Conservation (phyloP, 2,888 invertebrate genomes). For the Drosophila setosimentum region DNA sequence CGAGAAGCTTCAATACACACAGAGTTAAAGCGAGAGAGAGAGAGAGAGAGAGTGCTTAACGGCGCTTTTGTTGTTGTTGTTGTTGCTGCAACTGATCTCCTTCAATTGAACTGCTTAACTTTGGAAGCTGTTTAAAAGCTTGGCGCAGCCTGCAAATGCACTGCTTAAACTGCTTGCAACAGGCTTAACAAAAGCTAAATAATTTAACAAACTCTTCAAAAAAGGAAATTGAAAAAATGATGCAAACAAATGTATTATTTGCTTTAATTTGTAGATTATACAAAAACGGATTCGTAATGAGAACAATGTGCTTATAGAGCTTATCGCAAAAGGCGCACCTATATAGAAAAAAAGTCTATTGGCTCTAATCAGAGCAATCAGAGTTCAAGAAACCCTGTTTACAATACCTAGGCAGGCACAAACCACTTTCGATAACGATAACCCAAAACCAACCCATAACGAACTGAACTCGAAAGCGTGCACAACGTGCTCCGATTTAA, state of each 20-base stretch:
- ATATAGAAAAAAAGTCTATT: neutral
- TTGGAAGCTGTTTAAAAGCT: neutral
- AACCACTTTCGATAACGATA: constrained; percentile 71
- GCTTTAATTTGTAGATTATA: neutral
- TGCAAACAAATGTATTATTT: neutral
- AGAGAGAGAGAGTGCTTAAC: neutral
- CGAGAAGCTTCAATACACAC: neutral
- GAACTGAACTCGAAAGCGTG: constrained; percentile 27
- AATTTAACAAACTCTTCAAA: neutral
- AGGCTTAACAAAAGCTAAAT: neutral
- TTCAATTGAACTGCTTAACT: neutral
- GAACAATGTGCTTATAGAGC: constrained; percentile 30
- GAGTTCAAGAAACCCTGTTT: constrained; percentile 56
- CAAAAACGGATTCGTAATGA: constrained; percentile 17
- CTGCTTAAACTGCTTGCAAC: neutral
- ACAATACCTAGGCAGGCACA: constrained; percentile 46
- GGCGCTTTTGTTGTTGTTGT: neutral
- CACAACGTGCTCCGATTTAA: constrained; percentile 50
- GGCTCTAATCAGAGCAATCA: constrained; percentile 22
- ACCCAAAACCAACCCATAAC: constrained; percentile 59
- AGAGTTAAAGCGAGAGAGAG: neutral
- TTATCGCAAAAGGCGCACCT: constrained; percentile 31
- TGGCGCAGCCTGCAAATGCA: neutral
- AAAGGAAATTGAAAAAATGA: neutral
- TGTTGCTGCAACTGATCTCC: neutral